These are phyloP conservation scores for Pterocles orientalis DNA, from an alignment of 2,113 vertebrate genomes.

Conservation along the genomic window DNA sequence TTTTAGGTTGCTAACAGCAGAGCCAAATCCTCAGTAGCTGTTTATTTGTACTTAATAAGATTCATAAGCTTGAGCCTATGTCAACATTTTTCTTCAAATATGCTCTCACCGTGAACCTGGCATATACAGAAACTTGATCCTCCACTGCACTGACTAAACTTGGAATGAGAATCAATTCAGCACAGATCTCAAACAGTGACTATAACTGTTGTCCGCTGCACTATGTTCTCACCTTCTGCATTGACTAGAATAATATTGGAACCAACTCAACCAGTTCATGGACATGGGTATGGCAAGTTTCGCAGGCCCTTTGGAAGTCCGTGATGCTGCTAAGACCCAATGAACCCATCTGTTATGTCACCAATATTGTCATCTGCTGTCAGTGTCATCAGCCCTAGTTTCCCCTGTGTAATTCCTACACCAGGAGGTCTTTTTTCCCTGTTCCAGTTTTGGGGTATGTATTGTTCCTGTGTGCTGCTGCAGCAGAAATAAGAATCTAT, in stretches of 20 bases:
- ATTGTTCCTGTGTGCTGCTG: not conserved
- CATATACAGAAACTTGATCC: not conserved
- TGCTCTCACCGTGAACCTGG: not conserved
- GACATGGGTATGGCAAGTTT: not conserved
- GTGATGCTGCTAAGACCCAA: not conserved
- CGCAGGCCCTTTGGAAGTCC: not conserved
- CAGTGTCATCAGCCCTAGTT: not conserved
- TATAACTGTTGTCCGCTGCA: not conserved
- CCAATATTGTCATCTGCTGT: not conserved
- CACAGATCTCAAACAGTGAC: not conserved
- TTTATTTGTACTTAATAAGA: constrained; percentile 3
- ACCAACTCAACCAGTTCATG: not conserved
- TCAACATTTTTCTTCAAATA: constrained; percentile 7
- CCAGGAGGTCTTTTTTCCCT: not conserved
- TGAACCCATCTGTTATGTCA: not conserved
- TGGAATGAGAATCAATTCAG: not conserved
- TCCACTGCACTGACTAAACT: not conserved
- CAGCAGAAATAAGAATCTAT: not conserved
- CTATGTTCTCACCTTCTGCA: not conserved
- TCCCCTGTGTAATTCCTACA: not conserved
- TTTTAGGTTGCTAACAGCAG: not conserved
- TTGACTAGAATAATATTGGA: not conserved
- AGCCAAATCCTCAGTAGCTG: not conserved
- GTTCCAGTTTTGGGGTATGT: not conserved
- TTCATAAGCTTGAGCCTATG: not conserved